Evolutionary conservation across 2,888 invertebrate species (phyloP).

Genomic region (Laspeyria flexula): DNA sequence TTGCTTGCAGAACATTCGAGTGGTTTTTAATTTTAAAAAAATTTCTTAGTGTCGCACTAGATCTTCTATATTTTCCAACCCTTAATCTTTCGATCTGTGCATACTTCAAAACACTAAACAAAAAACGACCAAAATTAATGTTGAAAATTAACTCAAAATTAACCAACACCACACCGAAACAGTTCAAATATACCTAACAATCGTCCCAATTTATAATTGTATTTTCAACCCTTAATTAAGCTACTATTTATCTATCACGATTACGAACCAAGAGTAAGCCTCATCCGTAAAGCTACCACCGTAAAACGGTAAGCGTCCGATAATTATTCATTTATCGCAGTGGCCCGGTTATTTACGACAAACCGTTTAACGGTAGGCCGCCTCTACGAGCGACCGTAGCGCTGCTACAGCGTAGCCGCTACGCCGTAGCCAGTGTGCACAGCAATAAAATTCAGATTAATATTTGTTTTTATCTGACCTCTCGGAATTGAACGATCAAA

Average conservation of each 20-base stretch:
- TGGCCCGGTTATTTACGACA: constrained; percentile 58
- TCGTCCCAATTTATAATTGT: neutral
- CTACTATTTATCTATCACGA: constrained; percentile 27
- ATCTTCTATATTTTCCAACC: no score
- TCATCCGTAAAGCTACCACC: constrained; percentile 33
- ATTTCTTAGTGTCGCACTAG: no score
- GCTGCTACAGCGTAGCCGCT: constrained; percentile 33
- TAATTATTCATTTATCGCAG: constrained; percentile 76
- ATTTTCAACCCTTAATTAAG: constrained; percentile 19
- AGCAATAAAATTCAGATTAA: constrained; percentile 33
- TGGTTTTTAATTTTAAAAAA: no score
- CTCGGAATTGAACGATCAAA: constrained; percentile 23
- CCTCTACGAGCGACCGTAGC: constrained; percentile 54
- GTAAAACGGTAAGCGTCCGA: constrained; percentile 67
- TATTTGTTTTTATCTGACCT: constrained; percentile 33
- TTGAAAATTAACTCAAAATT: no score
- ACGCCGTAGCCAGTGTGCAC: constrained; percentile 45
- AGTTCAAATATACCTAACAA: neutral
- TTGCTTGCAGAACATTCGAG: no score
- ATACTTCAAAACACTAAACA: no score
- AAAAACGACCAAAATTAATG: no score
- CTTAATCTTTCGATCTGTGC: no score
- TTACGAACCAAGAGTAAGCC: constrained; percentile 33
- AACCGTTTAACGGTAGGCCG: constrained; percentile 58
- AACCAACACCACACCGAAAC: neutral